These are phyloP conservation scores for Lutjanus erythropterus DNA, from an alignment of 2,113 vertebrate species.

Conservation along the genomic window DNA sequence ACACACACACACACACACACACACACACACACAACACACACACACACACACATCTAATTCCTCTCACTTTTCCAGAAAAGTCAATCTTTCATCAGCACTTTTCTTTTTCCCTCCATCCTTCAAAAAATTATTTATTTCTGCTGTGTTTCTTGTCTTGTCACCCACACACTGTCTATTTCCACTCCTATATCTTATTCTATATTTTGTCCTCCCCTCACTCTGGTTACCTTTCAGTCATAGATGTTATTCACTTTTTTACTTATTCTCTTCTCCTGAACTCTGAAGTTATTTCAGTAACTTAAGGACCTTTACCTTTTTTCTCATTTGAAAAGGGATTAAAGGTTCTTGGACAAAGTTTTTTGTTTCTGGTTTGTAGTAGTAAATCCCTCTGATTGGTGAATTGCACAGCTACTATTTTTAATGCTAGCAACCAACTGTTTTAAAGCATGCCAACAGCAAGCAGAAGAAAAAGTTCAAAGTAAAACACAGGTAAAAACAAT, in stretches of 20 bases:
- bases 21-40: conserved; percentile 11
- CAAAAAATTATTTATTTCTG: neutral
- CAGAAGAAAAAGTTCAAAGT: neutral
- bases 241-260: conserved; percentile 12
- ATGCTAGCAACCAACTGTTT: neutral
- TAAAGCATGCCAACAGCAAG: neutral
- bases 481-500: neutral
- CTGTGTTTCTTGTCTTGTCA: conserved; percentile 16
- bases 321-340: neutral
- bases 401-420: neutral
- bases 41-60: conserved; percentile 16
- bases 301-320: neutral
- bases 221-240: conserved; percentile 18
- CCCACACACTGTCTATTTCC: conserved; percentile 23
- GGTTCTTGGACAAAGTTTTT: neutral
- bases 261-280: conserved; percentile 3
- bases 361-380: neutral
- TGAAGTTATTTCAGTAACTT: neutral
- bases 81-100: conserved; percentile 22
- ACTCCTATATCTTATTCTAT: conserved; percentile 14
- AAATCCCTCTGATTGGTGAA: neutral
- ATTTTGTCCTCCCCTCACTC: neutral
- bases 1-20: conserved; percentile 3
- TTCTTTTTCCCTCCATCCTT: neutral
- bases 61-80: conserved; percentile 38